A percentile compares a stretch with the other conserved stretches of the same genome.
These are phyloP conservation scores for Molossus molossus DNA, from an alignment of 2,797 vertebrate species.

Conservation along the genomic window DNA sequence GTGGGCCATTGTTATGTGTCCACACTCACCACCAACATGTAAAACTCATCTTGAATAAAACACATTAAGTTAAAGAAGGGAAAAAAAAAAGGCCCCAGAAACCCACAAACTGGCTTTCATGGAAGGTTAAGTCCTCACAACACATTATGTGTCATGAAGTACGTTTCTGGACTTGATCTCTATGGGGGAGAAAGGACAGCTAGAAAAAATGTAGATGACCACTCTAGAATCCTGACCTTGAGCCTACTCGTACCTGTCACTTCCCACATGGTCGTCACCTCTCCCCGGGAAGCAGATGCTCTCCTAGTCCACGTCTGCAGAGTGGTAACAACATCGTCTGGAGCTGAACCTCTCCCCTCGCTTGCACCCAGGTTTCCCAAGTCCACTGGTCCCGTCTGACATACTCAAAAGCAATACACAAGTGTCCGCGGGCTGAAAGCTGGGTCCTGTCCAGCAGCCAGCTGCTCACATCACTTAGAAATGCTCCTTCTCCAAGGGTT, in stretches of 20 bases:
- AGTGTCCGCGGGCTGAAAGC: conserved; percentile 83
- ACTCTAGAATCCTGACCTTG: conserved; percentile 59
- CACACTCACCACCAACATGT: conserved; percentile 42
- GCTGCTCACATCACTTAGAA: conserved; percentile 84
- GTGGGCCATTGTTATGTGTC: conserved; percentile 58
- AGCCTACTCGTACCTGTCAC: conserved; percentile 52
- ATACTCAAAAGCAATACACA: conserved; percentile 72
- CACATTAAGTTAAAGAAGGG: conserved; percentile 58
- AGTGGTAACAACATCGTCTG: conserved; percentile 80
- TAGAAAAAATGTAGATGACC: conserved; percentile 46
- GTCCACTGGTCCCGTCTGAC: conserved; percentile 78
- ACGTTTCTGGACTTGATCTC: conserved; percentile 43
- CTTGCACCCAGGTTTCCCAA: conserved; percentile 79
- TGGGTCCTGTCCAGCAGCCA: conserved; percentile 87
- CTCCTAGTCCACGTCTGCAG: conserved; percentile 86
- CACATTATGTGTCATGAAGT: not conserved
- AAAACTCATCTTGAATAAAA: conserved; percentile 77
- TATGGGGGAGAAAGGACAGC: conserved; percentile 67
- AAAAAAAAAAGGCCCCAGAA: conserved; percentile 39
- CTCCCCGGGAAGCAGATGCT: conserved; percentile 63
- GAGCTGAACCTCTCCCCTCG: conserved; percentile 70
- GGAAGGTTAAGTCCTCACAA: conserved; percentile 71
- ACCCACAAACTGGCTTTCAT: conserved; percentile 71
- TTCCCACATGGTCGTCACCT: conserved; percentile 37
- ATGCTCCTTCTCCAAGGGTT: conserved; percentile 84